Evolutionary conservation across 2,888 invertebrate species (phyloP), one percentile per base, ranked within the genome.

Genomic region (Tuta absoluta): DNA sequence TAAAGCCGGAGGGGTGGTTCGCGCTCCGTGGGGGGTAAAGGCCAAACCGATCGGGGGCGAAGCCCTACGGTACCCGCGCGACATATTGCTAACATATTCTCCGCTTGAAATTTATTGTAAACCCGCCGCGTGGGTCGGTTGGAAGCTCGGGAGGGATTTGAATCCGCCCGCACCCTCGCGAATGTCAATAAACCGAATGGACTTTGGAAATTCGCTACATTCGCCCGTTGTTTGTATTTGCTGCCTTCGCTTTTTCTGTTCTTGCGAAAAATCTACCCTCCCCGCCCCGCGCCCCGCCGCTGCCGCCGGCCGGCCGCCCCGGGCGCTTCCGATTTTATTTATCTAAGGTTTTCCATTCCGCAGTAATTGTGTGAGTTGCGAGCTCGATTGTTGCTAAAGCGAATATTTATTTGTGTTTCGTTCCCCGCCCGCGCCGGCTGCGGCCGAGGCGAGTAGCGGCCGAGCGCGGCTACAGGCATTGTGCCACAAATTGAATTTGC

Each of bases 11-110:
- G 68, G 67, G 67, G 69, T 57, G 66, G 72, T 23, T n/a, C n/a
- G 28, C 19, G 41, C 71, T 70, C 68, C 70, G 74, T 76, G 77
- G 71, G 72, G 72, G 71, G 69, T 72, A 71, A 72, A 67, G 69
- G 69, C 67, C 41, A 56, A 48, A 58, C 45, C 45, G 33, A 58
- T 58, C 51, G 60, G 33, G 61, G 60, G 64, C 56, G 37, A 53
- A 51, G 37, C 57, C 56, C 51, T 48, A 2, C 14, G 28, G 62
- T 77, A 74, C 75, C 73, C 41, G 71, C 72, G 73, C 79, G 80
- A 89, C 89, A 87, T 87, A 89, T 89, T 86, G 88, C 87, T 80
- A 88, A 88, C 91, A 91, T 90, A 89, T 89, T 89, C 88, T 81
- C 79, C 86, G 82, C 81, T 89, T 84, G 85, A 89, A 89, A 87